Conservation (phyloP, 2,797 vertebrate species). For the Sebastiscus tertius region DNA sequence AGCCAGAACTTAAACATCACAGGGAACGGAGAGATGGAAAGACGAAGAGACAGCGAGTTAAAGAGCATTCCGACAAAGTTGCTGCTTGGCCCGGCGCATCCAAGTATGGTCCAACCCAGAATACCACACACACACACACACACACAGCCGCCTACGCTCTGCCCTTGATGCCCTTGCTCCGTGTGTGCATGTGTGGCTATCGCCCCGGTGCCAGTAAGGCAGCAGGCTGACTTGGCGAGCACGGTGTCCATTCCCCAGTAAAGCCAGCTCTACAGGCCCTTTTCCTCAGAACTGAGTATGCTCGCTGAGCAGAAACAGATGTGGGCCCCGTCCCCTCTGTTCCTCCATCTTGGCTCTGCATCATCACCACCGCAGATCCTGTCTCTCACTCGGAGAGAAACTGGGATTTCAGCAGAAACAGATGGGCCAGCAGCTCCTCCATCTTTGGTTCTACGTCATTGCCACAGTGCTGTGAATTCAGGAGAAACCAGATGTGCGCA, state of each 20-base stretch:
- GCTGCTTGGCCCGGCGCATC: constrained; percentile 61
- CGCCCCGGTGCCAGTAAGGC: constrained; percentile 67
- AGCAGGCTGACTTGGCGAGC: constrained; percentile 70
- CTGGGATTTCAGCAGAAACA: constrained; percentile 71
- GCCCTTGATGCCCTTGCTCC: constrained; percentile 56
- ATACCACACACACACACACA: constrained; percentile 58
- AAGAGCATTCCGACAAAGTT: constrained; percentile 67
- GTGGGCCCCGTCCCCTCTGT: constrained; percentile 64
- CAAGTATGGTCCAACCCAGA: constrained; percentile 61
- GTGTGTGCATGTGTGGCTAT: constrained; percentile 47
- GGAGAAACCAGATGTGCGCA: constrained; percentile 59
- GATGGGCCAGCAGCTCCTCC: constrained; percentile 62
- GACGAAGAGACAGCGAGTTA: constrained; percentile 46
- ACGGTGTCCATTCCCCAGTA: constrained; percentile 52
- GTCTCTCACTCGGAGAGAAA: constrained; percentile 66
- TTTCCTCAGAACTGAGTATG: constrained; percentile 55
- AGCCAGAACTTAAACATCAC: constrained; percentile 34
- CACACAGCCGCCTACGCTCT: constrained; percentile 42
- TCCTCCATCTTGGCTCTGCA: constrained; percentile 75
- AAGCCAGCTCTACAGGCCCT: constrained; percentile 59
- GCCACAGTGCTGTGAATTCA: constrained; percentile 25
- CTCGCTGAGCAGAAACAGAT: constrained; percentile 77
- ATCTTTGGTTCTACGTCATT: constrained; percentile 53
- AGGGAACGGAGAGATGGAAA: constrained; percentile 51
- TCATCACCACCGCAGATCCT: constrained; percentile 66